These are phyloP conservation scores for Hybos culiciformis DNA, from an alignment of 2,888 invertebrate genomes.

Conservation along the genomic window DNA sequence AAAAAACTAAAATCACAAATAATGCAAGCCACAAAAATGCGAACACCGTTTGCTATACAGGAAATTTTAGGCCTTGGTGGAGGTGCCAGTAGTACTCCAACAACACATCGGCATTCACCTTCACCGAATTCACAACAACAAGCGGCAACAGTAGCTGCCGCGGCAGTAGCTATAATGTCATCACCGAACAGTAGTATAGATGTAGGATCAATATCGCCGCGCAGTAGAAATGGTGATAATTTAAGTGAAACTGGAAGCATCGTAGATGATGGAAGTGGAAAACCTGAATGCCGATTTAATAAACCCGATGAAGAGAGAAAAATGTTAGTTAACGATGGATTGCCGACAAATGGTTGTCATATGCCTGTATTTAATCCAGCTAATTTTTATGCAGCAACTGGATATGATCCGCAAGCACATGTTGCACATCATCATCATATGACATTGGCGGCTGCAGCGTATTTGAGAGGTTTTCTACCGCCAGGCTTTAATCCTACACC, in stretches of 20 bases:
- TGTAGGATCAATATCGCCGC: constrained; percentile 8
- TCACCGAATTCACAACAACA: constrained; percentile 14
- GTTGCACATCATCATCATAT: constrained; percentile 36
- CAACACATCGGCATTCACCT: constrained; percentile 15
- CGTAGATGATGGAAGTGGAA: not conserved
- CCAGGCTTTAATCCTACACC: constrained; percentile 33
- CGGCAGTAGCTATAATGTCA: constrained; percentile 20
- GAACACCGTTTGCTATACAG: constrained; percentile 34
- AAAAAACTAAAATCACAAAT: too few species aligned
- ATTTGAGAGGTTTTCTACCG: constrained; percentile 32
- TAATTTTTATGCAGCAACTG: constrained; percentile 32
- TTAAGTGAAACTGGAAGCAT: not conserved
- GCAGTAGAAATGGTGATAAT: not conserved
- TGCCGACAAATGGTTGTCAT: constrained; percentile 30
- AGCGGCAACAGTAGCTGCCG: constrained; percentile 13
- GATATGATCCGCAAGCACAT: constrained; percentile 31
- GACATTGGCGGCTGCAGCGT: constrained; percentile 33
- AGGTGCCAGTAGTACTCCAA: constrained; percentile 19
- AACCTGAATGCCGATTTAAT: not conserved
- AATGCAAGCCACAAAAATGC: constrained; percentile 37
- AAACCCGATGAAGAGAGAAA: not conserved
- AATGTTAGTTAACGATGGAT: not conserved
- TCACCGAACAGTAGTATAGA: too few species aligned
- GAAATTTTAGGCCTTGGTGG: constrained; percentile 34
- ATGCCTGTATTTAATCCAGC: constrained; percentile 35